Evolutionary conservation across 1,140 invertebrate species (phyloP).

Genomic region (Diabrotica undecimpunctata): DNA sequence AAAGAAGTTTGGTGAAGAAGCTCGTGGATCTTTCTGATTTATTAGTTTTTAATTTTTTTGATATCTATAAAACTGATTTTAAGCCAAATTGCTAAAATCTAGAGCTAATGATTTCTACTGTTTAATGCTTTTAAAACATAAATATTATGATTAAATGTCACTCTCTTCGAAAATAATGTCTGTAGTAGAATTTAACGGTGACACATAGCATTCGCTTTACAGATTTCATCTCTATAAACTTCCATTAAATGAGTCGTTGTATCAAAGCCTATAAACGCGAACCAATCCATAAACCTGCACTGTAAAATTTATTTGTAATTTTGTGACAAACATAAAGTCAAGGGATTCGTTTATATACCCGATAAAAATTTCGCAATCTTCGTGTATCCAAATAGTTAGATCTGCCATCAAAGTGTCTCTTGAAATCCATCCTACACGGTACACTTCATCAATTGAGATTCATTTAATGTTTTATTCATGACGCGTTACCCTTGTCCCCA

Average conservation of each 20-base stretch:
- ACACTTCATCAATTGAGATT: background rate
- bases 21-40: too few relatives aligned
- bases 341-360: background rate
- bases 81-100: too few relatives aligned
- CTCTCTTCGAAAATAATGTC: too few relatives aligned
- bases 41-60: too few relatives aligned
- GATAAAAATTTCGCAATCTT: constrained; percentile 3
- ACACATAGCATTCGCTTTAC: too few relatives aligned
- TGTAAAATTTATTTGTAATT: background rate
- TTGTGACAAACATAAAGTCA: background rate
- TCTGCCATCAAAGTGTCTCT: background rate
- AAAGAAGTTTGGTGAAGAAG: too few relatives aligned
- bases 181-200: too few relatives aligned
- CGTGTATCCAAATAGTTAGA: background rate
- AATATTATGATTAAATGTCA: too few relatives aligned
- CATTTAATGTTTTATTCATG: constrained; percentile 3
- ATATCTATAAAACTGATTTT: too few relatives aligned
- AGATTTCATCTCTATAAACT: too few relatives aligned
- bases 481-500: background rate
- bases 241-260: background rate
- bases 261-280: background rate
- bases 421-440: constrained; percentile 2
- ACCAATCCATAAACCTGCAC: background rate
- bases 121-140: too few relatives aligned
- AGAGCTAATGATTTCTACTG: too few relatives aligned